Base-by-base conservation (phyloP, 2,113 vertebrate species). In the Elgaria multicarinata region DNA sequence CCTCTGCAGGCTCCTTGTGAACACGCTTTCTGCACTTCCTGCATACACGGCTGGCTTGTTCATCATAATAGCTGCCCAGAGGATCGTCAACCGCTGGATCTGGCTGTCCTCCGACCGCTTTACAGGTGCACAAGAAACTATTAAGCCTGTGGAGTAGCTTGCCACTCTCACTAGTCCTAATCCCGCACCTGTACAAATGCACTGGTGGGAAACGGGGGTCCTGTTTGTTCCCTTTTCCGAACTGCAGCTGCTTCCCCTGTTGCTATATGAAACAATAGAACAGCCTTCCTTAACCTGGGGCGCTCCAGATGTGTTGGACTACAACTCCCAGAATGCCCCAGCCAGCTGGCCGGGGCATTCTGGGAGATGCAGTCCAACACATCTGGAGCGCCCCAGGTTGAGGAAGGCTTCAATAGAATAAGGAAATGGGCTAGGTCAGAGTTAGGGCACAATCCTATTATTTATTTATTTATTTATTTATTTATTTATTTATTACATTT, bases 1-100 rank as follows among this genome's bases (percentile, higher is more conserved):
- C 98, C 98, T 0, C 92, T 98, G n/a, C 98, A 99, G 96, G 98
- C 98, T 53, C 98, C 98, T 1, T 99, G 98, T 26, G 98, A 99
- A 55, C 98, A 98, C 0, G 98, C 98, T 2, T 99, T 98, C 96
- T 99, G 98, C 93, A 94, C 97, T 78, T 92, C 97, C 77, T 99
- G 98, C 81, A 99, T 99, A 95, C 97, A 97, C 31, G 97, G 96
- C 2, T 99, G 98, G 98, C 97, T 98, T 8, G 83, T 98, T 81
- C 97, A 98, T 90, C 98, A 98, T 91, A 96, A 96, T 46, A 98
- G 96, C 94, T 98, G 98, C 92, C 98, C 98, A 0, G 98, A 99
- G 87, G 98, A 99, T 97, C 97, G 98, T 58, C 97, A 97, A 50
- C 92, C 95, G 0, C 97, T 99, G 90, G 97, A 98, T 50, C 91